Percentiles rank a stretch among this genome's conserved stretches.
Conservation (phyloP, 2,888 invertebrate species). For the Pachycephus smyrnensis region DNA sequence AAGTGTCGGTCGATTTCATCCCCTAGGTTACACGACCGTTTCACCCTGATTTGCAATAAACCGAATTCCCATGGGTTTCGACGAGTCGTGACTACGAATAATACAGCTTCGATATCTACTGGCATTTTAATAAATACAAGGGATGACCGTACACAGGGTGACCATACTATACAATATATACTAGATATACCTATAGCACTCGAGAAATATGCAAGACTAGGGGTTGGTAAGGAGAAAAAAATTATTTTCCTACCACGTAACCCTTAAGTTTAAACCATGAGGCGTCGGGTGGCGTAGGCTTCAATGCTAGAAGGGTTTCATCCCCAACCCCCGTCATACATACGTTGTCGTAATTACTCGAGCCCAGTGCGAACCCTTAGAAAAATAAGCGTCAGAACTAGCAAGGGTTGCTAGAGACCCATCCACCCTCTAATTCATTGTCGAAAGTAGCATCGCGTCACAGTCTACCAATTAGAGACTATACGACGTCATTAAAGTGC, state of each 20-base stretch:
- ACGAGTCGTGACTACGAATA: background rate
- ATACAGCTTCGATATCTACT: background rate
- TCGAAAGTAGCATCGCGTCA: background rate
- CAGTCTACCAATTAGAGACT: background rate
- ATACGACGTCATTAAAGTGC: background rate
- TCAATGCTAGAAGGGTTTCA: slow-evolving; percentile 47
- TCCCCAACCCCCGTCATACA: slow-evolving; percentile 32
- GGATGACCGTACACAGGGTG: background rate
- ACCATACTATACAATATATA: background rate
- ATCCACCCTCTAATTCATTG: background rate
- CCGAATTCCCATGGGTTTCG: background rate
- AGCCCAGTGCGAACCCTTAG: slow-evolving; percentile 41
- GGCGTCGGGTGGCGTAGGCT: slow-evolving; percentile 38
- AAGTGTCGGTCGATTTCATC: background rate
- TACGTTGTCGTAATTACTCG: slow-evolving; percentile 42
- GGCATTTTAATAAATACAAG: background rate
- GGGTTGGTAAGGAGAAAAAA: slow-evolving; percentile 2
- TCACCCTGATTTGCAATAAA: background rate
- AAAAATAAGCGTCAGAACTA: slow-evolving; percentile 36
- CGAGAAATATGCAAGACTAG: background rate
- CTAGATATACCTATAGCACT: no score
- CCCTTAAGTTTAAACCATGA: slow-evolving; percentile 29
- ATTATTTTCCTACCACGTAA: slow-evolving; percentile 27
- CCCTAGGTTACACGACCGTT: background rate
- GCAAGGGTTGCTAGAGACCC: slow-evolving; percentile 30